Evolutionary conservation across 2,888 invertebrate genomes (phyloP).

Genomic region (Sceliomorpha sp.): DNA sequence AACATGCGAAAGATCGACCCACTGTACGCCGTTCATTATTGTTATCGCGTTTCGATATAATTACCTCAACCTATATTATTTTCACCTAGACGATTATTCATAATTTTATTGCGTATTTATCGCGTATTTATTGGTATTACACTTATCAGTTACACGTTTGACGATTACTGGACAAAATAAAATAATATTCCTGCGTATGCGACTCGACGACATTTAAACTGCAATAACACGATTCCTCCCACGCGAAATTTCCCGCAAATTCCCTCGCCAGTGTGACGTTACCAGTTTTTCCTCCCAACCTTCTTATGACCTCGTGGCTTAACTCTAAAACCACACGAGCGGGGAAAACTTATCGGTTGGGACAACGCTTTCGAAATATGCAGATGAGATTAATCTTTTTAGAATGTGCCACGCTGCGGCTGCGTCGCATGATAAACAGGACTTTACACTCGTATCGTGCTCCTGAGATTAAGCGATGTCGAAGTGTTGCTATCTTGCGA

Average conservation of each 20-base stretch:
- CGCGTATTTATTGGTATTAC: too few relatives aligned
- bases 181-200: too few relatives aligned
- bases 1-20: too few relatives aligned
- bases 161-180: too few relatives aligned
- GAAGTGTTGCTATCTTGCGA: constrained; percentile 23
- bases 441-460: constrained; percentile 42
- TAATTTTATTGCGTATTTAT: too few relatives aligned
- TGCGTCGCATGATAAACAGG: constrained; percentile 47
- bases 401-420: constrained; percentile 29
- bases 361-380: constrained; percentile 46
- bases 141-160: too few relatives aligned
- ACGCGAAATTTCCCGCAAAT: constrained; percentile 14
- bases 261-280: too few relatives aligned
- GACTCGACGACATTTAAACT: constrained; percentile 3
- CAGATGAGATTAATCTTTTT: constrained; percentile 57
- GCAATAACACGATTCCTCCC: constrained; percentile 16
- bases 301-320: constrained; percentile 42
- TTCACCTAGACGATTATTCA: too few relatives aligned
- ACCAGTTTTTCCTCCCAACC: constrained; percentile 13
- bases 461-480: constrained; percentile 38
- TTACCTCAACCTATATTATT: too few relatives aligned
- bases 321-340: constrained; percentile 39
- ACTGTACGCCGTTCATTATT: too few relatives aligned
- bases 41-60: too few relatives aligned
- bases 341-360: constrained; percentile 39